A percentile compares a stretch with the other conserved stretches of the same genome.
These are phyloP conservation scores for Carduelis carduelis DNA, from an alignment of 2,797 vertebrate genomes.

Conservation along the genomic window DNA sequence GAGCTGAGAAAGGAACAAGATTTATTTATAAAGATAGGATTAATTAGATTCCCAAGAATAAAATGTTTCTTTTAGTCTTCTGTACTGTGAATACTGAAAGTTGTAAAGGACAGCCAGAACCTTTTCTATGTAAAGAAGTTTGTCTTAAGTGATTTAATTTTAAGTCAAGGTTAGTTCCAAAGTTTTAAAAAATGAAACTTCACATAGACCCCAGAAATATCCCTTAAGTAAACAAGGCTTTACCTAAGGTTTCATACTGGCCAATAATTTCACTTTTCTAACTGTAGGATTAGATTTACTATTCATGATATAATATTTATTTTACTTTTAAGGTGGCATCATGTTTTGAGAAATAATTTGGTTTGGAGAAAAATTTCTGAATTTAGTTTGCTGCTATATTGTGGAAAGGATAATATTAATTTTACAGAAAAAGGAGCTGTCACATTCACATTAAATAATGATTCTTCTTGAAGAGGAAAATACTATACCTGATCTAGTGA, in stretches of 20 bases:
- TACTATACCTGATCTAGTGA: neutral
- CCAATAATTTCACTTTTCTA: neutral
- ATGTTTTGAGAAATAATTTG: neutral
- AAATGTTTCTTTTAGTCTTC: neutral
- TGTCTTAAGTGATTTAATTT: neutral
- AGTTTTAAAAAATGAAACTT: neutral
- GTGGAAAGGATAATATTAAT: neutral
- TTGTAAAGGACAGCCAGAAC: neutral
- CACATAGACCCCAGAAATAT: neutral
- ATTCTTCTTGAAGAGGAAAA: neutral
- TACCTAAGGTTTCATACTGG: neutral
- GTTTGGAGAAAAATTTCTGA: neutral
- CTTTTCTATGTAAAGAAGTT: neutral
- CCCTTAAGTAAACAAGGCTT: neutral
- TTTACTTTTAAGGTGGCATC: neutral
- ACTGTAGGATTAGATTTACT: neutral
- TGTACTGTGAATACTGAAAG: neutral
- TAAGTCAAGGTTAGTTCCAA: neutral
- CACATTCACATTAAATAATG: neutral
- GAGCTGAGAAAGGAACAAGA: constrained; percentile 4
- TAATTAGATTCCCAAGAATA: neutral
- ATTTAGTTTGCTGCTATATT: neutral
- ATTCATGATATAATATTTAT: neutral
- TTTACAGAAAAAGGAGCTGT: neutral
- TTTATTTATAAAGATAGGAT: neutral